A percentile compares a stretch with the other conserved stretches of the same genome.
These are phyloP conservation scores for Oreohelix idahoensis DNA, from an alignment of 1,140 invertebrate species.

Conservation along the genomic window DNA sequence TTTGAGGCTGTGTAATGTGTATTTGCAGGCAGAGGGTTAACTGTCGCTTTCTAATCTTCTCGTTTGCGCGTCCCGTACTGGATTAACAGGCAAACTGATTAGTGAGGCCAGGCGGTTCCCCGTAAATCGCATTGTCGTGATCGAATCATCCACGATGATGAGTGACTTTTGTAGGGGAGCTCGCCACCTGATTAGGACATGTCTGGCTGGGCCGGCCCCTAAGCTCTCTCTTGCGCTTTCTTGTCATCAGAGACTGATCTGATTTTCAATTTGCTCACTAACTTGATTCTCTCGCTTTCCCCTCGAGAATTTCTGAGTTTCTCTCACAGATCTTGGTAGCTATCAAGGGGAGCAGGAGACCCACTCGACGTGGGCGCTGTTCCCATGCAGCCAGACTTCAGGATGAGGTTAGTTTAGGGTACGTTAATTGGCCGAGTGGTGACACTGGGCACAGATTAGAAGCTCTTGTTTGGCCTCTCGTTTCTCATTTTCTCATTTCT, in stretches of 20 bases:
- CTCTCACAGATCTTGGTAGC: neutral
- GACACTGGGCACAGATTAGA: constrained; percentile 31
- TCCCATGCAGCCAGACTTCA: neutral
- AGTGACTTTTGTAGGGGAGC: constrained; percentile 55
- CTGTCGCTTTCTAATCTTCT: constrained; percentile 42
- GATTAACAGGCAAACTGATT: constrained; percentile 40
- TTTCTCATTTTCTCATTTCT: neutral
- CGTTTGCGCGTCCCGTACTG: neutral
- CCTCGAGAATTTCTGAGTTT: constrained; percentile 33
- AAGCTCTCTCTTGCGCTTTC: constrained; percentile 43
- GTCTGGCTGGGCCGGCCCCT: constrained; percentile 24
- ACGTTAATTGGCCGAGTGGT: constrained; percentile 13
- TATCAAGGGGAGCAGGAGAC: neutral
- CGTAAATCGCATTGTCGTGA: constrained; percentile 39
- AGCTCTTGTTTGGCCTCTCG: neutral
- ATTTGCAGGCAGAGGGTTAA: constrained; percentile 40
- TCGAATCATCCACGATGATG: constrained; percentile 40
- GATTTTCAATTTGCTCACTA: constrained; percentile 56
- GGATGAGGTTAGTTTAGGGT: neutral
- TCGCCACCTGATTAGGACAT: constrained; percentile 43
- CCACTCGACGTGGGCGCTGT: neutral
- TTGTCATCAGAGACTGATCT: constrained; percentile 51
- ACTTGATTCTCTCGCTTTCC: constrained; percentile 43
- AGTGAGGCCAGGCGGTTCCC: constrained; percentile 17
- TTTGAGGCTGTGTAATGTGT: constrained; percentile 33